phyloP scores from a whole-genome alignment of 2,797 vertebrate species.

The Pseudotriccus pelzelni region DNA sequence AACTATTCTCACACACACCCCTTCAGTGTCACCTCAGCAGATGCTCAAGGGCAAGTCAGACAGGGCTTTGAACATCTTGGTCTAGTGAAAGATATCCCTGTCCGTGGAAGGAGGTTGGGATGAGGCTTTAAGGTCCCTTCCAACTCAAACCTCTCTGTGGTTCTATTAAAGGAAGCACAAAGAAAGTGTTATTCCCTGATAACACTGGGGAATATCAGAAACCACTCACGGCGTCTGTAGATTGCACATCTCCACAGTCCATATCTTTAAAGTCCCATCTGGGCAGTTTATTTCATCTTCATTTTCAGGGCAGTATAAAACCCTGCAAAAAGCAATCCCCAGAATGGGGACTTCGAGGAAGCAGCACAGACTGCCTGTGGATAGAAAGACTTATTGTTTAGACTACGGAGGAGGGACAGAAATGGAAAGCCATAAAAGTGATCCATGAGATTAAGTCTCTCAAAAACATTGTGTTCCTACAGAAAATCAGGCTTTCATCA shows the following conservation, averaged over 20 bases:
- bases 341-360: neutral
- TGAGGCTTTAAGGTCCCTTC: neutral
- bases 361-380: neutral
- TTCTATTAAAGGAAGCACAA: neutral
- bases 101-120: neutral
- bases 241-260: neutral
- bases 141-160: neutral
- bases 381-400: neutral
- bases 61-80: neutral
- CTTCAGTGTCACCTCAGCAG: neutral
- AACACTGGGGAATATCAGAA: neutral
- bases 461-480: neutral
- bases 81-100: neutral
- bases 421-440: neutral
- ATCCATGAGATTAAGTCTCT: conserved; percentile 4
- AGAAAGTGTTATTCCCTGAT: neutral
- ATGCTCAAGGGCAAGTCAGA: neutral
- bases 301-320: conserved; percentile 26
- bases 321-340: neutral
- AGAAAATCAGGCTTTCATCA: neutral
- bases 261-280: neutral
- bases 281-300: conserved; percentile 36
- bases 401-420: neutral
- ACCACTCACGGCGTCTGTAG: fast-evolving
- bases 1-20: neutral